These are phyloP conservation scores for Polypterus senegalus DNA, from an alignment of 2,113 vertebrate species.

Conservation along the genomic window DNA sequence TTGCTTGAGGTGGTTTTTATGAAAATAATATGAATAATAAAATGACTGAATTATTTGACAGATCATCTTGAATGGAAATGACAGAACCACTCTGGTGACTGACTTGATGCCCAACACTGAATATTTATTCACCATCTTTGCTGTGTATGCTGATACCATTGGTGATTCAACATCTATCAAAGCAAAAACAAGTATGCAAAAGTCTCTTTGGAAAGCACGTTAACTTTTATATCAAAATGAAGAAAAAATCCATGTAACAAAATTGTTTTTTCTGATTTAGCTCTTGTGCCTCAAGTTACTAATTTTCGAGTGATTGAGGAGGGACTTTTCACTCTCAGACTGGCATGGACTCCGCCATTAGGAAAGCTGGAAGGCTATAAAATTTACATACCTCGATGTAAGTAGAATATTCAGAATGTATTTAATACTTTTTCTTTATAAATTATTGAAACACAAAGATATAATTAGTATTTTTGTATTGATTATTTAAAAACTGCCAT, in stretches of 20 bases:
- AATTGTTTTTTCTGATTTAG: conserved; percentile 31
- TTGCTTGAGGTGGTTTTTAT: no score
- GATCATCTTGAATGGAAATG: conserved; percentile 58
- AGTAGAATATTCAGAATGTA: conserved; percentile 16
- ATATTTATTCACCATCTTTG: conserved; percentile 55
- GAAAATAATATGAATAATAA: no score
- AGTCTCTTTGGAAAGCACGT: not conserved
- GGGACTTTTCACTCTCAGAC: conserved; percentile 61
- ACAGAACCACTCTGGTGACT: conserved; percentile 42
- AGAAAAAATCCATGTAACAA: no score
- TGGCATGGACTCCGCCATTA: conserved; percentile 63
- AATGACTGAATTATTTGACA: conserved; percentile 22
- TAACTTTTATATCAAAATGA: not conserved
- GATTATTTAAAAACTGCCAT: no score
- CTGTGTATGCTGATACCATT: conserved; percentile 43
- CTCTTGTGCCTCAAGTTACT: conserved; percentile 55
- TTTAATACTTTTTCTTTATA: no score
- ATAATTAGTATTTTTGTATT: no score
- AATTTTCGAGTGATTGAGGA: conserved; percentile 78
- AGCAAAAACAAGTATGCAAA: conserved; percentile 57
- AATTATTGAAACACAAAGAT: no score
- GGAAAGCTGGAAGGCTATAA: conserved; percentile 63
- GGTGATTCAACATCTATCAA: conserved; percentile 46
- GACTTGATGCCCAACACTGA: conserved; percentile 55
- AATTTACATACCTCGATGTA: conserved; percentile 71